Conservation (phyloP, 2,888 invertebrate genomes). For the Coenonympha arcania region DNA sequence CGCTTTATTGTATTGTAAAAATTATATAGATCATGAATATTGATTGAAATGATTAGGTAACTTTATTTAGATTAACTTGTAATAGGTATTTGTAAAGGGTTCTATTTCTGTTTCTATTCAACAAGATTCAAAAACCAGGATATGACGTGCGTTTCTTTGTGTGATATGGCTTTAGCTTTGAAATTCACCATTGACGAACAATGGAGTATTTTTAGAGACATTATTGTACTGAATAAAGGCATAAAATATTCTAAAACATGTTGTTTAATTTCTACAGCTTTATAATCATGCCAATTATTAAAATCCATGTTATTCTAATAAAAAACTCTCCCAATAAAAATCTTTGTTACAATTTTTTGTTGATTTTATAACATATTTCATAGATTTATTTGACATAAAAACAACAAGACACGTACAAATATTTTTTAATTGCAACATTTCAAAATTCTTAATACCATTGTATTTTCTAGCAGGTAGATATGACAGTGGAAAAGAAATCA, state of each 20-base stretch:
- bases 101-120: no score
- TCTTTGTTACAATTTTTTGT: not conserved
- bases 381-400: not conserved
- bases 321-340: no score
- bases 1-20: not conserved
- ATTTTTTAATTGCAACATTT: slow-evolving; percentile 43
- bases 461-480: slow-evolving; percentile 28
- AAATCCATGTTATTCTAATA: no score
- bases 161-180: no score
- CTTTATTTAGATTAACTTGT: not conserved
- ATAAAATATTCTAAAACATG: not conserved
- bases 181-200: no score
- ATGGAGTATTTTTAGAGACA: no score
- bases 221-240: not conserved
- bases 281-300: no score
- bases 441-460: slow-evolving; percentile 37
- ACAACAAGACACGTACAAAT: slow-evolving; percentile 14
- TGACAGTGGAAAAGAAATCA: slow-evolving; percentile 46
- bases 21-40: not conserved
- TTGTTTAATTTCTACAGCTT: not conserved
- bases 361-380: not conserved
- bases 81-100: no score
- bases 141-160: no score
- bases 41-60: not conserved
- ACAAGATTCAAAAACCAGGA: no score